Evolutionary conservation across 2,888 invertebrate species (phyloP).

Genomic region (Rhorus exstirpatorius): DNA sequence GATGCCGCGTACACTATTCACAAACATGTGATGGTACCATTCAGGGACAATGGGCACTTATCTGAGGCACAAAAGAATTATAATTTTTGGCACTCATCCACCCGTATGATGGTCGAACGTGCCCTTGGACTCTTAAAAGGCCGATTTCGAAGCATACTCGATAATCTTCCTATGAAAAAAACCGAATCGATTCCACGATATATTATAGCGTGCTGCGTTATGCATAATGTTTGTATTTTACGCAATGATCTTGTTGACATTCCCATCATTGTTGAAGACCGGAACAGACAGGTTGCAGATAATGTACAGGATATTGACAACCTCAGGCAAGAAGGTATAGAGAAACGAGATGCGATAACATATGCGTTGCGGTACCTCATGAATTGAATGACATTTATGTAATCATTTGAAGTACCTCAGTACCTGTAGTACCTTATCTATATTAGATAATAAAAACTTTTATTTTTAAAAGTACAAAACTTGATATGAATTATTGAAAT

Average conservation of each 20-base stretch:
- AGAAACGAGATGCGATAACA: conserved; percentile 1
- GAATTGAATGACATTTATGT: conserved; percentile 1
- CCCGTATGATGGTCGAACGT: conserved; percentile 24
- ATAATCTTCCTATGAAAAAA: conserved; percentile 21
- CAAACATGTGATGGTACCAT: conserved; percentile 35
- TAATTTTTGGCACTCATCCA: conserved; percentile 5
- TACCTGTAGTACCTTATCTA: too few species aligned
- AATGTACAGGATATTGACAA: conserved; percentile 3
- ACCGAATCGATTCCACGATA: conserved; percentile 30
- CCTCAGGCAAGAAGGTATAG: conserved; percentile 6
- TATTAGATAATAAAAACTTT: neutral
- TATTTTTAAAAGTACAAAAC: neutral
- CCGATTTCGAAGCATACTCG: neutral
- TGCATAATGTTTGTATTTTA: conserved; percentile 45
- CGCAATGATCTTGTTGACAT: conserved; percentile 9
- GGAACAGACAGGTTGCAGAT: conserved; percentile 7
- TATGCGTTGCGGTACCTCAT: neutral
- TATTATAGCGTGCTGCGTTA: conserved; percentile 44
- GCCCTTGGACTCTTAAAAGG: neutral
- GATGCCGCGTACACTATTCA: conserved; percentile 37
- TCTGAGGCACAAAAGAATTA: conserved; percentile 26
- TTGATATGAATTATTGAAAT: neutral
- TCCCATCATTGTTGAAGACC: neutral
- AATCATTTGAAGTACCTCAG: too few species aligned
- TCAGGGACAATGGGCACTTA: conserved; percentile 45